A percentile compares a stretch with the other conserved stretches of the same genome.
Conservation (phyloP, 2,113 vertebrate genomes). For the Chroicocephalus ridibundus region DNA sequence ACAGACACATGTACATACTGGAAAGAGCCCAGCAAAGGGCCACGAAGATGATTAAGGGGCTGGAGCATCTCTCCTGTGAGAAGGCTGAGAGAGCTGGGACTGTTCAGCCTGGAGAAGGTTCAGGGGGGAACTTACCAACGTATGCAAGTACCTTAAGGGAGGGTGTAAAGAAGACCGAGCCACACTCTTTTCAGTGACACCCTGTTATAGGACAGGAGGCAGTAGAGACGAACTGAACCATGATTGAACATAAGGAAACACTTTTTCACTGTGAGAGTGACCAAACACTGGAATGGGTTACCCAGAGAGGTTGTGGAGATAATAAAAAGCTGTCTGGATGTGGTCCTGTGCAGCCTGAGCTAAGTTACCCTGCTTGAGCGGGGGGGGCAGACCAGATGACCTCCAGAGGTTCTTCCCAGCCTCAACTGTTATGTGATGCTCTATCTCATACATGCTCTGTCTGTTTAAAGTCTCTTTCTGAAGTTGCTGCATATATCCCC, state of each 20-base stretch:
- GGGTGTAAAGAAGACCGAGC: background rate
- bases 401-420: background rate
- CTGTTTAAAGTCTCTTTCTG: background rate
- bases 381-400: background rate
- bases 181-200: background rate
- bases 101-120: background rate
- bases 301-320: background rate
- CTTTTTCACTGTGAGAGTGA: background rate
- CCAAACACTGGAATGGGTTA: background rate
- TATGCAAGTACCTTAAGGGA: background rate
- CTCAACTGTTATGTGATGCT: background rate
- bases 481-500: background rate
- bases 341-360: background rate
- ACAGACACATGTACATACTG: background rate
- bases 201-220: background rate
- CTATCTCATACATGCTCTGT: background rate
- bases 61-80: background rate
- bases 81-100: background rate
- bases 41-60: background rate
- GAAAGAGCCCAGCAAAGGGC: background rate
- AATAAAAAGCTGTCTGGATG: background rate
- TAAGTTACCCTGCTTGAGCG: background rate
- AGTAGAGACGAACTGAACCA: background rate
- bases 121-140: background rate
- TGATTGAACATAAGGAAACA: background rate